Base-by-base conservation (phyloP, 2,797 vertebrate genomes). In the Xenops minutus region DNA sequence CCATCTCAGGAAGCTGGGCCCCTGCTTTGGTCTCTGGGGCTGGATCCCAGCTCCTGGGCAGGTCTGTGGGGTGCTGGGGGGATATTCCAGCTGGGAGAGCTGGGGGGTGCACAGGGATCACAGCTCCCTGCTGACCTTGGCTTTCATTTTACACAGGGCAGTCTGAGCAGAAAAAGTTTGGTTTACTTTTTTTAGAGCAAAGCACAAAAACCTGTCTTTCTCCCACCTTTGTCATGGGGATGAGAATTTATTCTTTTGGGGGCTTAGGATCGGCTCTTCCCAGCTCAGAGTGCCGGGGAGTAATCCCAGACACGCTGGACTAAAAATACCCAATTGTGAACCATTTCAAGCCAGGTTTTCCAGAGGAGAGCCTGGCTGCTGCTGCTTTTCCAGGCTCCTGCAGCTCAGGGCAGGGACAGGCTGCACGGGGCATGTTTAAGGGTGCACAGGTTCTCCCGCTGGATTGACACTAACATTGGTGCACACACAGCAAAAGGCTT, bases 1-100 rank as follows among this genome's bases (percentile, higher is more conserved):
- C 93, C 93, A 92, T 94, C 78, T 77, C 52, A 63, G 75, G 95
- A 93, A 94, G 87, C 67, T 3, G 9, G 24, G 46, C 21, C 73
- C 64, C 8, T 12, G 21, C 30, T 12, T 15, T 8, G 36, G 5
- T 12, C 8, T 2, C 7, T 18, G 58, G 62, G 78, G 85, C 62
- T 16, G 74, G 37, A 51, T 14, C 75, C 27, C 82, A 9, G 92
- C 37, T 93, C 41, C 76, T 7, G 76, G 18, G 43, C 16, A 34
- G 71, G 7, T 71, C 51, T 20, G 0, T 1, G 44, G 37, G 84
- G 66, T 74, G 82, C 71, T 78, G 12, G 0, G 26, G 26, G 34
- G 8, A 51, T 27, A 43, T 52, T 56, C 56, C 20, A 3, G 32
- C 55, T 0, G 36, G 32, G 79, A 78, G 20, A 62, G 9, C 18